These are phyloP conservation scores for Akabosia matsudoensis DNA, from an alignment of 1,140 invertebrate species.

Conservation along the genomic window DNA sequence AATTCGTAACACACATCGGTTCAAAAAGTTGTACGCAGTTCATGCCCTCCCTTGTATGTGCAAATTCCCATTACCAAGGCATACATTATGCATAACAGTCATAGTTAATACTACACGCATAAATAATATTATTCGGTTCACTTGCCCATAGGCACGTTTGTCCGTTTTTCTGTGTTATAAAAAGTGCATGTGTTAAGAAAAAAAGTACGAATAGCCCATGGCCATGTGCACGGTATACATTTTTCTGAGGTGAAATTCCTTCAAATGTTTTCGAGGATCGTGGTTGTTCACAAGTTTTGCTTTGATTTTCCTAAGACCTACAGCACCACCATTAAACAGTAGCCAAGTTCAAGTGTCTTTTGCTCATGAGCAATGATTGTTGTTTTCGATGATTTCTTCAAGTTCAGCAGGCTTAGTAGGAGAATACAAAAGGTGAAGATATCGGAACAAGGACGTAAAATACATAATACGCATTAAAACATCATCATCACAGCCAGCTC, in stretches of 20 bases:
- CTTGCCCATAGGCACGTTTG: too few relatives aligned
- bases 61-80: background rate
- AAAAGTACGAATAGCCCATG: too few relatives aligned
- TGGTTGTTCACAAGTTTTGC: too few relatives aligned
- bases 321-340: too few relatives aligned
- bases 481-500: background rate
- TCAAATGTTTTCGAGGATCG: too few relatives aligned
- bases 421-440: background rate
- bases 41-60: background rate
- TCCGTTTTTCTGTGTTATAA: too few relatives aligned
- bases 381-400: background rate
- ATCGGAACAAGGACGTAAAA: background rate
- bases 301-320: background rate
- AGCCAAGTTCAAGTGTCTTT: constrained; percentile 20
- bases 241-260: too few relatives aligned
- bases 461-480: constrained; percentile 8
- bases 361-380: constrained; percentile 13
- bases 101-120: background rate
- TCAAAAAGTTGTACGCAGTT: background rate
- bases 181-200: too few relatives aligned
- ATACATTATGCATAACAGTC: background rate
- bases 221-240: too few relatives aligned
- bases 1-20: constrained; percentile 10
- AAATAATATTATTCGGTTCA: too few relatives aligned
- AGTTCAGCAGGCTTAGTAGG: background rate